These are phyloP conservation scores for Phyllotreta cruciferae DNA, from an alignment of 2,888 invertebrate genomes.

Conservation along the genomic window DNA sequence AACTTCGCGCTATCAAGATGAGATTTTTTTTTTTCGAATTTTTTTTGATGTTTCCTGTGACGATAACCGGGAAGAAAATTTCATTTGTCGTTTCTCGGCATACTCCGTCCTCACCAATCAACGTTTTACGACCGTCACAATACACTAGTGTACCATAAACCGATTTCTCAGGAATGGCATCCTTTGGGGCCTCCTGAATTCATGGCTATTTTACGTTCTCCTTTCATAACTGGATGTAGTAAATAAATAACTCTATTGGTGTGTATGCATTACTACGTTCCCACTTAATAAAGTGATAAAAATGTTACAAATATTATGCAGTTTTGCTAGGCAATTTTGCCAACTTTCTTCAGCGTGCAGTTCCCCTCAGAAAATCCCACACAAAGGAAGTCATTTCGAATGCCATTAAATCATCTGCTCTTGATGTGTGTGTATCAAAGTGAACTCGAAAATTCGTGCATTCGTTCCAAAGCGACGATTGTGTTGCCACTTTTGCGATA, in stretches of 20 bases:
- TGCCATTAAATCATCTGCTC: constrained; percentile 28
- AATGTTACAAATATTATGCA: background rate
- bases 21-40: background rate
- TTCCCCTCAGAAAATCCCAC: no score
- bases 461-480: constrained; percentile 26
- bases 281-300: background rate
- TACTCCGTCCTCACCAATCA: constrained; percentile 57
- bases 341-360: no score
- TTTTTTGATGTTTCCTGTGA: constrained; percentile 16
- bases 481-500: constrained; percentile 29
- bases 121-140: constrained; percentile 57
- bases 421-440: constrained; percentile 28
- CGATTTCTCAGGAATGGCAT: constrained; percentile 52
- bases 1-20: background rate
- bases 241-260: constrained; percentile 19
- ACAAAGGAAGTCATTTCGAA: background rate
- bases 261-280: background rate
- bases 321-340: no score
- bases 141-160: constrained; percentile 56
- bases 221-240: constrained; percentile 30
- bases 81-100: constrained; percentile 52
- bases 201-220: constrained; percentile 29
- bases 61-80: constrained; percentile 30
- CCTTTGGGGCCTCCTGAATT: constrained; percentile 44
- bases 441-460: constrained; percentile 22